Percentiles rank a stretch among this genome's conserved stretches.
Conservation (phyloP, 2,888 invertebrate species). For the Tuberolachnus salignus region DNA sequence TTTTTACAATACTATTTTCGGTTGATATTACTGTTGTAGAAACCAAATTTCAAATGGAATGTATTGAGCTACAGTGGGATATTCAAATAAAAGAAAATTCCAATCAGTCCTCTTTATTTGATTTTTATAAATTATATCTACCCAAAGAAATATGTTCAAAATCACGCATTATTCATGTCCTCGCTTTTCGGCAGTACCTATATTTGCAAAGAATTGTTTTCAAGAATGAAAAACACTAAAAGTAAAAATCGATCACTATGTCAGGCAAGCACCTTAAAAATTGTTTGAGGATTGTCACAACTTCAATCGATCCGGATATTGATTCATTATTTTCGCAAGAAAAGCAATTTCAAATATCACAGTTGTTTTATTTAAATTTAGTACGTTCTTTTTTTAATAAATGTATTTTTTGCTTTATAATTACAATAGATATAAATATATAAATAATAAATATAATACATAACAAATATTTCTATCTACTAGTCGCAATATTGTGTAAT, state of each 20-base stretch:
- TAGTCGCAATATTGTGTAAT: no score
- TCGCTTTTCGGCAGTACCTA: neutral
- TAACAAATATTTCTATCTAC: no score
- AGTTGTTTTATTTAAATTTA: no score
- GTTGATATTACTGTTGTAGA: neutral
- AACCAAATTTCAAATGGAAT: neutral
- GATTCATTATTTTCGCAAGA: neutral
- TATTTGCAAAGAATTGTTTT: neutral
- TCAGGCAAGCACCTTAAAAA: neutral
- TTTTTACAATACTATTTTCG: neutral
- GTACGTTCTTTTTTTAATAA: no score
- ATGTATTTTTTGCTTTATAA: no score
- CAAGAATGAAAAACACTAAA: neutral
- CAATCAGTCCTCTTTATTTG: neutral
- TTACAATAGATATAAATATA: no score
- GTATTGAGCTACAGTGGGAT: neutral
- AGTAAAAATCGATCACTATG: neutral
- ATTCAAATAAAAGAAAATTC: neutral
- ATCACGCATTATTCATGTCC: neutral
- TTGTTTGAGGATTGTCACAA: neutral
- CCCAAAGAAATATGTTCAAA: neutral
- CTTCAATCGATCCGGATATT: slow-evolving; percentile 2
- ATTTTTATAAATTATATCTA: slow-evolving; percentile 2
- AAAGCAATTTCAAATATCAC: neutral
- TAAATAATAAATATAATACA: no score